These are phyloP conservation scores for Sebastolobus alascanus DNA, from an alignment of 2,797 vertebrate species.

Conservation along the genomic window DNA sequence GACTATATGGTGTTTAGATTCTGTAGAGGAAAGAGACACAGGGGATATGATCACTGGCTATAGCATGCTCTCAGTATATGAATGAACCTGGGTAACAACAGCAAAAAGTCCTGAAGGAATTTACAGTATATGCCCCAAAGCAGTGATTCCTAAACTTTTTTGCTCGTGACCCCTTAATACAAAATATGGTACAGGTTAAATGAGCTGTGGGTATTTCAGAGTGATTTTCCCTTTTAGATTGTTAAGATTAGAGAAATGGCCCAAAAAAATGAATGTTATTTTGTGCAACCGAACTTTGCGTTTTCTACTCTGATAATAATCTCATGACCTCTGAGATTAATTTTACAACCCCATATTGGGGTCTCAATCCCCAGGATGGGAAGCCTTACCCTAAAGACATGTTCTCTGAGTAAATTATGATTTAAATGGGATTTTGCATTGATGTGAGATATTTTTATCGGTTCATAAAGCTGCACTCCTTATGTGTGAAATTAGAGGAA, in stretches of 20 bases:
- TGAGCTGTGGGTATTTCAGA: not conserved
- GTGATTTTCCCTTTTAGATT: constrained; percentile 13
- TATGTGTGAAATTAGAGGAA: not conserved
- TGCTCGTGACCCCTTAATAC: too few species aligned
- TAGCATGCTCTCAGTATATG: too few species aligned
- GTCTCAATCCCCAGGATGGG: not conserved
- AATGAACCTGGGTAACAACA: too few species aligned
- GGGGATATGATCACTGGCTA: too few species aligned
- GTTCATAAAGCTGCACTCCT: not conserved
- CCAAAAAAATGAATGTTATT: not conserved
- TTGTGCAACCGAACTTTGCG: not conserved
- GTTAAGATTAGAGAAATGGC: not conserved
- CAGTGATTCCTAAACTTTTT: not conserved
- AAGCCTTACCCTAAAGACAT: not conserved
- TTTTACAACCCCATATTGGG: not conserved
- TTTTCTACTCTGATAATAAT: not conserved
- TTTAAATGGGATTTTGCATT: not conserved
- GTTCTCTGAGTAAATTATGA: not conserved
- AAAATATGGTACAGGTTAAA: not conserved
- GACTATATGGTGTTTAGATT: too few species aligned
- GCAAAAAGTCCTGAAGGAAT: too few species aligned
- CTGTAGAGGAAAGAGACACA: too few species aligned
- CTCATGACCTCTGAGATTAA: not conserved
- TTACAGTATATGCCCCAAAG: not conserved
- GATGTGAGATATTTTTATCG: not conserved